Evolutionary conservation across 1,140 invertebrate genomes (phyloP), one percentile per base, ranked within the genome.

Genomic region (Atta cephalotes): DNA sequence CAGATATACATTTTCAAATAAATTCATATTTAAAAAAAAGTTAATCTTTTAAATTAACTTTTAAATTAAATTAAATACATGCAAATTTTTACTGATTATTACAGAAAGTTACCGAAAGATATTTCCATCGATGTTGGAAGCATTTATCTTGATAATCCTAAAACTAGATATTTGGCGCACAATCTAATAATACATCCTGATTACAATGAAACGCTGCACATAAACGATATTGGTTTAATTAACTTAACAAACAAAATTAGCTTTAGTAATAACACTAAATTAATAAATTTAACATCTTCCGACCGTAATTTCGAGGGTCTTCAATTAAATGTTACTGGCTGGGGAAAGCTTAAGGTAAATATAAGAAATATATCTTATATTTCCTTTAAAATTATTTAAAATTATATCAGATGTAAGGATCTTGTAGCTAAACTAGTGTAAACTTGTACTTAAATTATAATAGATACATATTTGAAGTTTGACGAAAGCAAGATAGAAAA

Each of bases 191-290:
- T 1, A 28, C 35, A 77, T 2, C 45, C 56, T 62, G 0, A 51
- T 45, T 77, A 77, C 6, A 74, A 58, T 10, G 2, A 14, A 3
- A n/a, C 4, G 1, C 2, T n/a, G 14, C 0, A 1, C 1, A 2
- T 45, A 21, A 14, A 72, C 2, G 53, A 77, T 39, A 62, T 77
- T 62, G 56, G 14, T 62, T 77, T 77, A 60, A 25, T 77, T 62
- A 3, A 1, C 0, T 3, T 62, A 62, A 12, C 1, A 1, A 12
- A 6, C 12, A 3, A 77, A 0, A 77, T 77, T 1, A 18, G 0
- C 1, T 62, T 77, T 3, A 18, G 4, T 58, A 4, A 39, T 9
- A 58, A 45, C 0, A 18, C 14, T 4, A 39, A 62, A 3, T 1
- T 3, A 1, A 77, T 77, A 10, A 3, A 16, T 2, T 18, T 77